phyloP scores from a whole-genome alignment of 2,113 vertebrate genomes.

The Oreochromis spilurus region DNA sequence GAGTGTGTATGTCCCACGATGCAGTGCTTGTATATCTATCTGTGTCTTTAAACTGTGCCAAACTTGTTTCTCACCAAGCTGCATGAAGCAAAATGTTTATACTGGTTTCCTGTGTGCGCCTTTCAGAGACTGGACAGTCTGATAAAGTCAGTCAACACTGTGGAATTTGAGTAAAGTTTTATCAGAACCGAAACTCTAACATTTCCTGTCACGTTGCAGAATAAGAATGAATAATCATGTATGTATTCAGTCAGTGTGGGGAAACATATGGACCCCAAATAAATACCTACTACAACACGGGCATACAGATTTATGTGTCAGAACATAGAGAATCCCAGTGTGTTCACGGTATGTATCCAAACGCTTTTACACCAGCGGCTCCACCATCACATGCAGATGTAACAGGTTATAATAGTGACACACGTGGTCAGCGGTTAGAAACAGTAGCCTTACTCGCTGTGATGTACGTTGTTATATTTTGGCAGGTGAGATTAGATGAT shows the following conservation, averaged over 20 bases:
- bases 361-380: neutral
- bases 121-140: neutral
- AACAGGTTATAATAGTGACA: neutral
- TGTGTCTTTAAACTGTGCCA: constrained; percentile 65
- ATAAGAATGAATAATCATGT: neutral
- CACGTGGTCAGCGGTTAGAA: neutral
- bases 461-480: neutral
- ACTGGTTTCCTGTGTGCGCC: neutral
- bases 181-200: constrained; percentile 10
- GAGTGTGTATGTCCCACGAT: constrained; percentile 15
- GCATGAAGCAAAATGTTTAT: constrained; percentile 69
- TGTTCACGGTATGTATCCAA: neutral
- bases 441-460: neutral
- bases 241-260: neutral
- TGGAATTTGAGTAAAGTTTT: constrained; percentile 47
- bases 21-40: constrained; percentile 56
- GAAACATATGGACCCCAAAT: neutral
- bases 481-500: neutral
- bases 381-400: neutral
- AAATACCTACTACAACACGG: neutral
- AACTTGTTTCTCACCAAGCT: constrained; percentile 53
- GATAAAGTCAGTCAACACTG: constrained; percentile 51
- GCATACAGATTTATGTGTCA: neutral
- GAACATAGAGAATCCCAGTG: accelerated
- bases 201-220: neutral